A percentile compares a stretch with the other conserved stretches of the same genome.
Evolutionary conservation across 2,113 vertebrate species (phyloP).

Genomic region (Nothobranchius furzeri): DNA sequence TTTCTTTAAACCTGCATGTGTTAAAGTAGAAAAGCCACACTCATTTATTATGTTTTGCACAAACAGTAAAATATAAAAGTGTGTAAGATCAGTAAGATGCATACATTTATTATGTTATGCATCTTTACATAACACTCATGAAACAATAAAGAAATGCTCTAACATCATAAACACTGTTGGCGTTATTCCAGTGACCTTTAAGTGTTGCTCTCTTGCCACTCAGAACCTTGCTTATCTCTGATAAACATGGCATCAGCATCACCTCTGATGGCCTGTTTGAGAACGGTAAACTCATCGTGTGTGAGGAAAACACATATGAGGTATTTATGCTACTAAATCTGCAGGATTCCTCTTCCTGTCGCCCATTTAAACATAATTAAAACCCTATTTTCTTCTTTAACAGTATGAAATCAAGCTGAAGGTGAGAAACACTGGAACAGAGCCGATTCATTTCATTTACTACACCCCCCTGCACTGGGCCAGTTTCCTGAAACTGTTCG

Average conservation of each 20-base stretch:
- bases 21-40: no score
- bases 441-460: slow-evolving; percentile 75
- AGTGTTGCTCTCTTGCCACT: slow-evolving; percentile 7
- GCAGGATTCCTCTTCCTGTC: background rate
- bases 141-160: background rate
- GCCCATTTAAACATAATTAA: no score
- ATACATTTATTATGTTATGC: no score
- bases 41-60: no score
- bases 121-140: no score
- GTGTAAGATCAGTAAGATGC: no score
- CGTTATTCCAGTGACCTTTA: background rate
- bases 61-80: no score
- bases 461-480: slow-evolving; percentile 63
- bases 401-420: slow-evolving; percentile 55
- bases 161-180: background rate
- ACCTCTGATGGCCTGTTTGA: slow-evolving; percentile 39
- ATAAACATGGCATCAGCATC: slow-evolving; percentile 82
- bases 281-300: slow-evolving; percentile 78
- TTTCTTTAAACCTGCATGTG: no score
- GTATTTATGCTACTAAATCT: slow-evolving; percentile 29
- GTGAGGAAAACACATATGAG: slow-evolving; percentile 44
- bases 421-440: slow-evolving; percentile 77
- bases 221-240: slow-evolving; percentile 76
- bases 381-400: background rate
- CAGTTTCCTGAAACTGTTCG: slow-evolving; percentile 62